A percentile compares a stretch with the other conserved stretches of the same genome.
Evolutionary conservation across 2,888 invertebrate genomes (phyloP).

Genomic region (Iphiclides podalirius): DNA sequence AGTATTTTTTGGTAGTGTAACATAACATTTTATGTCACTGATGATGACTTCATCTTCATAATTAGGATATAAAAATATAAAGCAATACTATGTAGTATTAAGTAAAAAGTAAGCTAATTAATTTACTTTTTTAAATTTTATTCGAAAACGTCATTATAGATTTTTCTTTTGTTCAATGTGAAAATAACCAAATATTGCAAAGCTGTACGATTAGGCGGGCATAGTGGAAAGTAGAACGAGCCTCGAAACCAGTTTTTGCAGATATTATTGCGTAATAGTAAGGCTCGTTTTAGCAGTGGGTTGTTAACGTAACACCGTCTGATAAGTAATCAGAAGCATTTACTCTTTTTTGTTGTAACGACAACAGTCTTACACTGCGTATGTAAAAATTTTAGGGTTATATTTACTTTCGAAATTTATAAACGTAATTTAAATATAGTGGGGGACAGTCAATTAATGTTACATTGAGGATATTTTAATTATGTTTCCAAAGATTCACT

Average conservation of each 20-base stretch:
- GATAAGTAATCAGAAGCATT: slow-evolving; percentile 19
- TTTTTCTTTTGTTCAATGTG: neutral
- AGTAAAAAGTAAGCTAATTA: neutral
- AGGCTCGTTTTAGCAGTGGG: neutral
- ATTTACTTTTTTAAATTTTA: neutral
- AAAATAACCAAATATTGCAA: neutral
- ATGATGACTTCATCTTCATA: no score
- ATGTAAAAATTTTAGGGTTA: no score
- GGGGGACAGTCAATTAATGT: no score
- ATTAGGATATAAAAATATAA: no score
- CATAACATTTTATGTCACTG: no score
- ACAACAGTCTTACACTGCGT: neutral
- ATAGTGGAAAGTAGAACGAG: slow-evolving; percentile 15
- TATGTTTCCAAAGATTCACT: neutral
- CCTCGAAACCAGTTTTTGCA: slow-evolving; percentile 9
- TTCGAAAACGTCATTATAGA: neutral
- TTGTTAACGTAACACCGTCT: slow-evolving; percentile 6
- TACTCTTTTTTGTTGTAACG: neutral
- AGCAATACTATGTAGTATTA: neutral
- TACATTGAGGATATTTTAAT: no score
- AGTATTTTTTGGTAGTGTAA: no score
- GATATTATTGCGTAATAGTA: slow-evolving; percentile 14
- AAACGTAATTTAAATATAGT: no score
- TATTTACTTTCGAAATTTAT: no score
- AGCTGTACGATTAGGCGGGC: neutral